These are phyloP conservation scores for Onthophagus sagittarius DNA, from an alignment of 2,888 invertebrate species.

Conservation along the genomic window DNA sequence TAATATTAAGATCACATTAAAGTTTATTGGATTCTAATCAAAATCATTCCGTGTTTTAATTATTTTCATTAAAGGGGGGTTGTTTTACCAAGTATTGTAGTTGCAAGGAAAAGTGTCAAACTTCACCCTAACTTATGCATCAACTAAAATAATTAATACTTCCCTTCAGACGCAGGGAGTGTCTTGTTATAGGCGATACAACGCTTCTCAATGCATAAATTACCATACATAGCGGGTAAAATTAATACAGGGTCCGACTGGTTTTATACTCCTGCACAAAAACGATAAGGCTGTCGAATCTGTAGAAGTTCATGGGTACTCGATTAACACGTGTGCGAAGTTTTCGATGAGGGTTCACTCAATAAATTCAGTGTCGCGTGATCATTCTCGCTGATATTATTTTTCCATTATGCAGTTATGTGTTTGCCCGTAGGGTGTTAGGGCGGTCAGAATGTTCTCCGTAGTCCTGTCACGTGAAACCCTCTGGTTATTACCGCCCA, in stretches of 20 bases:
- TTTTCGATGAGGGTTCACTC: constrained; percentile 25
- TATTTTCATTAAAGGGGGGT: no score
- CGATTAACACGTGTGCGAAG: constrained; percentile 26
- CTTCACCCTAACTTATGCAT: neutral
- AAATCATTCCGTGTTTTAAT: no score
- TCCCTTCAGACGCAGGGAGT: neutral
- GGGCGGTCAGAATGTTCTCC: neutral
- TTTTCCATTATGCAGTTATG: constrained; percentile 41
- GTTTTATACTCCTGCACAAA: constrained; percentile 25
- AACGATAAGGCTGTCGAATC: constrained; percentile 29
- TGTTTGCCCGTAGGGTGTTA: constrained; percentile 27
- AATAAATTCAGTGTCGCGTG: constrained; percentile 32
- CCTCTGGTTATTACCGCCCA: constrained; percentile 2
- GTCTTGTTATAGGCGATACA: neutral
- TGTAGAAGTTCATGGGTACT: constrained; percentile 6
- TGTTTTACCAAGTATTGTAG: neutral
- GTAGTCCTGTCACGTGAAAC: constrained; percentile 7
- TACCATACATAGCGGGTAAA: constrained; percentile 1
- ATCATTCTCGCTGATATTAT: constrained; percentile 35
- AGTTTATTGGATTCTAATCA: no score
- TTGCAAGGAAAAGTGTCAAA: neutral
- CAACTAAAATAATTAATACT: neutral
- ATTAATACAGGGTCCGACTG: constrained; percentile 6
- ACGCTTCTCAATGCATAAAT: constrained; percentile 12
- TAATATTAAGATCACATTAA: no score